Evolutionary conservation across 2,113 vertebrate species (phyloP).

Genomic region (Solea solea): DNA sequence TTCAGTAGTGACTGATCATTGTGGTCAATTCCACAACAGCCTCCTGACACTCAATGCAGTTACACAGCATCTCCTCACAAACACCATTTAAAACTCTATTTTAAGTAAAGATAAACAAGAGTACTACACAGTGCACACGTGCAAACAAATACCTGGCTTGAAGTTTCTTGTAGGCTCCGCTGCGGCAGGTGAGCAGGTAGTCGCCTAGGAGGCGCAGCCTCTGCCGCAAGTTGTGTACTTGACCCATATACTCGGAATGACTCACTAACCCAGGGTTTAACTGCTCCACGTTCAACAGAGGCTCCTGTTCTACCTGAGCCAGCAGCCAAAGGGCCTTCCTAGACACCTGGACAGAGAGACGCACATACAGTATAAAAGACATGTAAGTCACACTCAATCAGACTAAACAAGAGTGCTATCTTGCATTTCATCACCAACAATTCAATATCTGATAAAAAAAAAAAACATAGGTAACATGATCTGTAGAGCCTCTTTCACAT

Average conservation of each 20-base stretch:
- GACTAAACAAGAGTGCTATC: neutral
- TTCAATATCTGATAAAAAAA: no score
- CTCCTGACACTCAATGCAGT: no score
- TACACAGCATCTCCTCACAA: no score
- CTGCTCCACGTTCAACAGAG: constrained; percentile 88
- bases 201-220: constrained; percentile 92
- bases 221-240: constrained; percentile 80
- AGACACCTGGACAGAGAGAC: constrained; percentile 82
- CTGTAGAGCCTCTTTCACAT: no score
- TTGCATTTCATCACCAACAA: neutral
- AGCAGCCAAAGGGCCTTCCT: constrained; percentile 87
- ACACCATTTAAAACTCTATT: no score
- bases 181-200: constrained; percentile 91
- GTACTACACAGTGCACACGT: neutral
- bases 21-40: no score
- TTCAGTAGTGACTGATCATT: no score
- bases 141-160: constrained; percentile 65
- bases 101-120: no score
- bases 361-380: neutral
- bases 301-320: constrained; percentile 85
- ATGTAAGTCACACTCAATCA: neutral
- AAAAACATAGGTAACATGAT: no score
- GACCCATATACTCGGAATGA: constrained; percentile 86
- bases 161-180: constrained; percentile 86
- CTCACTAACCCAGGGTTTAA: constrained; percentile 87